phyloP scores from a whole-genome alignment of 2,888 invertebrate species.

The Meiosimyza platycephala region DNA sequence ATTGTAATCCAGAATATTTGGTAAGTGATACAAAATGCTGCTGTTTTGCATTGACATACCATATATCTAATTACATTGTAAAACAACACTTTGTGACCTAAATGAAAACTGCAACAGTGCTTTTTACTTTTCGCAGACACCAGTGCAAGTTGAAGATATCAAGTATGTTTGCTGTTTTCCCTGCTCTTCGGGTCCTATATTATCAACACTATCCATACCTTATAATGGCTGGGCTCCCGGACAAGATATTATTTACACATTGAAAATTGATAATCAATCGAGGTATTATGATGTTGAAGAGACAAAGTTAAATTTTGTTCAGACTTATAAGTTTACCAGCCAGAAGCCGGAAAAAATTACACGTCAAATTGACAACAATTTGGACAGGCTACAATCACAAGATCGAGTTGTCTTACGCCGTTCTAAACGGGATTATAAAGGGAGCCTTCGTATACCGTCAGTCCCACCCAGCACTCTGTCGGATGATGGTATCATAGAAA shows the following conservation, averaged over 20 bases:
- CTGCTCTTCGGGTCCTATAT: constrained; percentile 47
- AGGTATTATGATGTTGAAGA: constrained; percentile 42
- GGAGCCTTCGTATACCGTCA: constrained; percentile 43
- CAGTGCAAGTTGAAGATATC: constrained; percentile 43
- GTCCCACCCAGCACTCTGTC: constrained; percentile 43
- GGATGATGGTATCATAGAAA: constrained; percentile 40
- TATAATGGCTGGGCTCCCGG: constrained; percentile 52
- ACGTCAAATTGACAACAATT: constrained; percentile 30
- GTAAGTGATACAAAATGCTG: constrained; percentile 68
- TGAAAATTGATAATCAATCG: constrained; percentile 51
- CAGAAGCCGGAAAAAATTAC: constrained; percentile 45
- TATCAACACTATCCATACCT: constrained; percentile 46
- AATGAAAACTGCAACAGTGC: too few relatives aligned
- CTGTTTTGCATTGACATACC: constrained; percentile 2
- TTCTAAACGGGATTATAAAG: constrained; percentile 43
- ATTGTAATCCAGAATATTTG: constrained; percentile 74
- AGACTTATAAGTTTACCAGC: constrained; percentile 46
- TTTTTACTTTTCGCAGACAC: constrained; percentile 39
- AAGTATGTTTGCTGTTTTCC: constrained; percentile 50
- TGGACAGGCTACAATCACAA: constrained; percentile 17
- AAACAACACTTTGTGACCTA: too few relatives aligned
- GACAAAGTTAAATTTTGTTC: constrained; percentile 43
- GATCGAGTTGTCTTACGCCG: constrained; percentile 37
- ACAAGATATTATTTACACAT: constrained; percentile 46
- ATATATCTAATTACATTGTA: neutral